These are phyloP conservation scores for Lepus timidus DNA, from an alignment of 2,113 vertebrate species.

Conservation along the genomic window DNA sequence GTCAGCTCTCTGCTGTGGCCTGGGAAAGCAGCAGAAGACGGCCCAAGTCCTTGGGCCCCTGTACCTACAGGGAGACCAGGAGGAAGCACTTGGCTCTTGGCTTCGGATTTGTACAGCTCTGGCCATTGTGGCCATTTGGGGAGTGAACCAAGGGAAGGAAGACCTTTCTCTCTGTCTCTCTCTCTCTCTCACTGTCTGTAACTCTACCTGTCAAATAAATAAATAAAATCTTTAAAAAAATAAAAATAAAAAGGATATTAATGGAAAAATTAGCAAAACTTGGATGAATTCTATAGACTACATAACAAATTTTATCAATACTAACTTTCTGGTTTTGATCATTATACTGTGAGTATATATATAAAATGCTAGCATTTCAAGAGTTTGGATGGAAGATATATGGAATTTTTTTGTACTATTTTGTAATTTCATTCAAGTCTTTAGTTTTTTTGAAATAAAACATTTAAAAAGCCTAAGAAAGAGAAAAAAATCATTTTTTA, in stretches of 20 bases:
- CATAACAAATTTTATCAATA: background rate
- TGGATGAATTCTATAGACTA: background rate
- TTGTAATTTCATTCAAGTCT: background rate
- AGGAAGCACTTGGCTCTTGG: too few relatives aligned
- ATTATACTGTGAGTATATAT: background rate
- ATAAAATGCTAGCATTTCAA: background rate
- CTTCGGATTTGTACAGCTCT: too few relatives aligned
- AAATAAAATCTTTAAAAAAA: too few relatives aligned
- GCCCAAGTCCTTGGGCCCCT: too few relatives aligned
- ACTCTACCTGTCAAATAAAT: too few relatives aligned
- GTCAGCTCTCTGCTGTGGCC: too few relatives aligned
- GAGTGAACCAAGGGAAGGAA: too few relatives aligned
- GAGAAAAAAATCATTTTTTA: background rate
- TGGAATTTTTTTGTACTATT: background rate
- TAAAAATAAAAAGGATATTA: background rate
- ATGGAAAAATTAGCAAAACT: background rate
- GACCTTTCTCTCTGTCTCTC: too few relatives aligned
- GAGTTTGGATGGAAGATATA: background rate
- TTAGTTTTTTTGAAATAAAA: constrained; percentile 35
- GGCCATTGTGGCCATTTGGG: too few relatives aligned
- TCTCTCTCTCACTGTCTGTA: too few relatives aligned
- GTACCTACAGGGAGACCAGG: too few relatives aligned
- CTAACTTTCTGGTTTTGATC: constrained; percentile 32
- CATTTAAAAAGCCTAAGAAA: background rate
- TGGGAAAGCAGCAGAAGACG: too few relatives aligned